Conservation (phyloP, 2,888 invertebrate species). For the Plebejus argus region DNA sequence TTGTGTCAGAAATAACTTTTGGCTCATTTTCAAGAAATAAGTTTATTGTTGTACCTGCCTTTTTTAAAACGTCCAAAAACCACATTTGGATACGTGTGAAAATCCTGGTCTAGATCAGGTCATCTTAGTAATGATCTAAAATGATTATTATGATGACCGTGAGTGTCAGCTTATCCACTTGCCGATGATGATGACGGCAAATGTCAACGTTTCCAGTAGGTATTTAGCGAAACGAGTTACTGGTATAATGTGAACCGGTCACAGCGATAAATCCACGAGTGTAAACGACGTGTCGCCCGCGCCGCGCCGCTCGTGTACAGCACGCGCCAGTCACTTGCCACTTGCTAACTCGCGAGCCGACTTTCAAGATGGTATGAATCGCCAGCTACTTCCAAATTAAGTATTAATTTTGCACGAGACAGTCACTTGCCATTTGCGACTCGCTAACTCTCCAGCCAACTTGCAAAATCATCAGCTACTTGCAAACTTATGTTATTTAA, state of each 20-base stretch:
- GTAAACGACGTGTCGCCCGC: slow-evolving; percentile 50
- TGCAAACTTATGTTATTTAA: too few relatives aligned
- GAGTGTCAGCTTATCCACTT: not conserved
- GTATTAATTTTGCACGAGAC: not conserved
- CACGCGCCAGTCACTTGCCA: not conserved
- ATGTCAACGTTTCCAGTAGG: slow-evolving; percentile 23
- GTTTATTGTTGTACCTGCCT: too few relatives aligned
- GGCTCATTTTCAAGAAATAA: too few relatives aligned
- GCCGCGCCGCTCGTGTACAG: not conserved
- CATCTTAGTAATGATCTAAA: too few relatives aligned
- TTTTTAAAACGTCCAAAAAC: too few relatives aligned
- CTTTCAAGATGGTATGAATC: not conserved
- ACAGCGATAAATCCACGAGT: slow-evolving; percentile 37
- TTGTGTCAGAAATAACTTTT: too few relatives aligned
- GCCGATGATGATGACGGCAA: not conserved
- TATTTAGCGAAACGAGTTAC: slow-evolving; percentile 16
- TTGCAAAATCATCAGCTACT: too few relatives aligned
- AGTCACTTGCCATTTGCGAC: not conserved
- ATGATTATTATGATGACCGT: not conserved
- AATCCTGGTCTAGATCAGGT: too few relatives aligned
- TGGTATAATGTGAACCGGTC: slow-evolving; percentile 26
- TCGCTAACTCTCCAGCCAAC: too few relatives aligned
- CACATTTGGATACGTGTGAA: too few relatives aligned
- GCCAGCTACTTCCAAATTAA: not conserved
- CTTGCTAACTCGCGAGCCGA: not conserved